These are phyloP conservation scores for Sanderia malayensis DNA, from an alignment of 30 jellyfish, hydroid and myxozoan species.

Conservation along the genomic window DNA sequence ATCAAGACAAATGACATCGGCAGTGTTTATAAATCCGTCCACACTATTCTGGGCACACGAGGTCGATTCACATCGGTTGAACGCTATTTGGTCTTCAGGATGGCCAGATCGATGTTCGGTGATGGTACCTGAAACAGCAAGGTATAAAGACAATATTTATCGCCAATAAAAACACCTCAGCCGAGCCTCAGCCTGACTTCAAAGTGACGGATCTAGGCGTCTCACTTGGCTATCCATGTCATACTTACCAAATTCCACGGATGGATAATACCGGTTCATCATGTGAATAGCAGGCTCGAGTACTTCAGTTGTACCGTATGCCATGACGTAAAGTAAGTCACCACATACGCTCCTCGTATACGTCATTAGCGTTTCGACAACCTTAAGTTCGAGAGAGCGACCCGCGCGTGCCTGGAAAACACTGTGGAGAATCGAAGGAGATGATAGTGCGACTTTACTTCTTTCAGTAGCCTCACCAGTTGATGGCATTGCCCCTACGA, in stretches of 20 bases:
- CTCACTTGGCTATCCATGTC: too few species aligned
- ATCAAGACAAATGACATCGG: conserved; percentile 70
- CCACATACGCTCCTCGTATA: conserved; percentile 61
- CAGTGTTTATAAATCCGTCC: conserved; percentile 39
- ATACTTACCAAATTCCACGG: conserved; percentile 75
- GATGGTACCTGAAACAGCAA: conserved; percentile 71
- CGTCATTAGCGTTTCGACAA: conserved; percentile 76
- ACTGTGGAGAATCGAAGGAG: conserved; percentile 57
- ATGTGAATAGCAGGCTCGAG: conserved; percentile 76
- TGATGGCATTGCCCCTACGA: conserved; percentile 48
- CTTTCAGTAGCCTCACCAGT: conserved; percentile 30
- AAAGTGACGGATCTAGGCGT: too few species aligned
- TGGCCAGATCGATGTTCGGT: conserved; percentile 62
- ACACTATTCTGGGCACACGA: conserved; percentile 35
- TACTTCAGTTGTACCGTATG: conserved; percentile 69
- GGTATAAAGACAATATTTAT: too few species aligned
- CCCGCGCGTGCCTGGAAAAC: conserved; percentile 66
- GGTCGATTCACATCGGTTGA: conserved; percentile 50
- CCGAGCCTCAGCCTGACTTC: too few species aligned
- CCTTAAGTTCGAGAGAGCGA: conserved; percentile 43
- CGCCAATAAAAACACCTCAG: too few species aligned
- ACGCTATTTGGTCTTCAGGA: conserved; percentile 31
- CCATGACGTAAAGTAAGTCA: conserved; percentile 74
- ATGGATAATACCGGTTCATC: conserved; percentile 76
- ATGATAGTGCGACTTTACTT: conserved; percentile 42